Evolutionary conservation across 2,113 vertebrate genomes (phyloP).

Genomic region (Pterocles orientalis): DNA sequence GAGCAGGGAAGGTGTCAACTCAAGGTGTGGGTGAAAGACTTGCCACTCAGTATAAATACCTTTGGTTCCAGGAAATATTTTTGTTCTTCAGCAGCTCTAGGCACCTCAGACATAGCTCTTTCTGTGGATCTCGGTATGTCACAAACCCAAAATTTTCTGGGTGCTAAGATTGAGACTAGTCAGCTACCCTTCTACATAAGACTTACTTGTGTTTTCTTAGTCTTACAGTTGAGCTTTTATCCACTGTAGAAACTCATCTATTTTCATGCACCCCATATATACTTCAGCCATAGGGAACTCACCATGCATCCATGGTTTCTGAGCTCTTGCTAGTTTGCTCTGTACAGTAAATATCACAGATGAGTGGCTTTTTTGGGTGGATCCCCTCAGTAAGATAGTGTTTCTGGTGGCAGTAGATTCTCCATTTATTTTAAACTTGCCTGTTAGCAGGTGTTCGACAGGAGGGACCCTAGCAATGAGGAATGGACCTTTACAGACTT

Average conservation of each 20-base stretch:
- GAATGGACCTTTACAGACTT: not conserved
- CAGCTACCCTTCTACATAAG: not conserved
- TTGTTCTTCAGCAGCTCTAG: not conserved
- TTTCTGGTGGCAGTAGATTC: not conserved
- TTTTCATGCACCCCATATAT: not conserved
- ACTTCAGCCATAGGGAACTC: not conserved
- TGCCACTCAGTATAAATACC: not conserved
- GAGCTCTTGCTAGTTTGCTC: not conserved
- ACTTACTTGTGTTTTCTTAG: not conserved
- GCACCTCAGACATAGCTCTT: not conserved
- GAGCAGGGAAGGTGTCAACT: not conserved
- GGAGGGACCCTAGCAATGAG: not conserved
- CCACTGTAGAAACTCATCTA: not conserved
- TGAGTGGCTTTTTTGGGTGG: not conserved
- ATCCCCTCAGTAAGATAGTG: not conserved
- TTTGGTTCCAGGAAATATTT: not conserved
- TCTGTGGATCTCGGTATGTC: not conserved
- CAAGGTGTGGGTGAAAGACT: not conserved
- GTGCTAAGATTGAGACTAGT: not conserved
- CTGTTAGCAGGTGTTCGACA: not conserved
- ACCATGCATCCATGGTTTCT: not conserved
- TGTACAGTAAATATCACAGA: not conserved
- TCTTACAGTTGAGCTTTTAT: not conserved
- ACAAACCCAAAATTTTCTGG: not conserved
- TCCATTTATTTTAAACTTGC: not conserved